These are phyloP conservation scores for Poliocrania exsul DNA, from an alignment of 2,797 vertebrate genomes.

Conservation along the genomic window DNA sequence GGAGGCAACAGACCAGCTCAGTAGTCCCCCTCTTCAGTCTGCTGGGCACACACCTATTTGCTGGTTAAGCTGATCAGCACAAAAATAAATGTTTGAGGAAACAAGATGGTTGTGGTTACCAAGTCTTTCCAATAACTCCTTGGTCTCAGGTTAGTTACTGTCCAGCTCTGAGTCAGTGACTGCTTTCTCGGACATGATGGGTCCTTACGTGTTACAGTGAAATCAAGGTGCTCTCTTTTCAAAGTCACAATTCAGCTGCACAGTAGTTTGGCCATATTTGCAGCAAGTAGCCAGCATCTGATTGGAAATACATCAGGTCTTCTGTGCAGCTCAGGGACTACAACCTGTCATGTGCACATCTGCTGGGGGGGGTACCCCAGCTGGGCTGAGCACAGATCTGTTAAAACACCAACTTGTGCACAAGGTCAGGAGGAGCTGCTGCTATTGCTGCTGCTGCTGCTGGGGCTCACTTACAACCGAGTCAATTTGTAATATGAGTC, in stretches of 20 bases:
- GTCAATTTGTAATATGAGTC: not conserved
- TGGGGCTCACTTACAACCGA: not conserved
- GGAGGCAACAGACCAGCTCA: not conserved
- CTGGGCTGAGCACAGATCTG: not conserved
- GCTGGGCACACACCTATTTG: not conserved
- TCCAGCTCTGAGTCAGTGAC: not conserved
- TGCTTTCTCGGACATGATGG: rapidly evolving
- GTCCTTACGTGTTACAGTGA: rapidly evolving
- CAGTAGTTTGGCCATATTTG: not conserved
- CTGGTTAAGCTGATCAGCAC: not conserved
- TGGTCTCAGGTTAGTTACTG: not conserved
- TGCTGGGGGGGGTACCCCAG: rapidly evolving
- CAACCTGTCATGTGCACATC: not conserved
- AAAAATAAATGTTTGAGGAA: not conserved
- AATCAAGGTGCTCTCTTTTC: not conserved
- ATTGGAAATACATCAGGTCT: not conserved
- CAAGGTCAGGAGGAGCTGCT: not conserved
- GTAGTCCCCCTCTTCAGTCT: not conserved
- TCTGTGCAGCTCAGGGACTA: not conserved
- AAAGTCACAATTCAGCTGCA: not conserved
- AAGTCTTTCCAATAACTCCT: not conserved
- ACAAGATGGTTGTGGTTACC: not conserved
- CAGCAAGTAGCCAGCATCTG: not conserved
- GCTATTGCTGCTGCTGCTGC: not conserved
- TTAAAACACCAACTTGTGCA: not conserved